Evolutionary conservation across 2,797 vertebrate genomes (phyloP).

Genomic region (Sarcophilus harrisii): DNA sequence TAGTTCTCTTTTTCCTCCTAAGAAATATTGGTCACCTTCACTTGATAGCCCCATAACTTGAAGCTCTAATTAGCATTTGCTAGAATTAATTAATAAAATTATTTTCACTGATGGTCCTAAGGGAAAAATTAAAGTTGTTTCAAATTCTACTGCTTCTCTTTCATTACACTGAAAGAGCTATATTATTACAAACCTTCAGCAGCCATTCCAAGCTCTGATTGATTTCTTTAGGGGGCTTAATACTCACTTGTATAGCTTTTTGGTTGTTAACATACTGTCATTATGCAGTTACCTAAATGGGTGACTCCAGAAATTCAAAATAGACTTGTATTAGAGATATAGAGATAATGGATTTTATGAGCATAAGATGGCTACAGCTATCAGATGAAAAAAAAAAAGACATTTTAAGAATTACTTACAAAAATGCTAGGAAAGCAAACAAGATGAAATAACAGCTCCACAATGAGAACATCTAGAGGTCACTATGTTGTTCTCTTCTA

Average conservation of each 20-base stretch:
- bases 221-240: conserved; percentile 23
- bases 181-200: neutral
- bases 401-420: neutral
- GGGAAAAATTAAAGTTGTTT: conserved; percentile 7
- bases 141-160: neutral
- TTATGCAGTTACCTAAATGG: neutral
- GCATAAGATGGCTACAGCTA: neutral
- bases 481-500: neutral
- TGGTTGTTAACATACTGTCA: conserved; percentile 25
- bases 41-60: conserved; percentile 45
- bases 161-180: conserved; percentile 12
- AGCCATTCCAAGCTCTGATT: neutral
- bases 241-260: neutral
- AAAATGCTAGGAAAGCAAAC: neutral
- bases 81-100: conserved; percentile 39
- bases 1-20: conserved; percentile 46
- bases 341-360: neutral
- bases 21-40: conserved; percentile 52
- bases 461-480: neutral
- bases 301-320: neutral
- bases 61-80: conserved; percentile 15
- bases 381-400: neutral
- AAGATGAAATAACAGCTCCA: neutral
- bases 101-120: neutral
- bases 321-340: neutral